Base-by-base conservation (phyloP, 2,888 invertebrate species). In the Thalpophila matura region DNA sequence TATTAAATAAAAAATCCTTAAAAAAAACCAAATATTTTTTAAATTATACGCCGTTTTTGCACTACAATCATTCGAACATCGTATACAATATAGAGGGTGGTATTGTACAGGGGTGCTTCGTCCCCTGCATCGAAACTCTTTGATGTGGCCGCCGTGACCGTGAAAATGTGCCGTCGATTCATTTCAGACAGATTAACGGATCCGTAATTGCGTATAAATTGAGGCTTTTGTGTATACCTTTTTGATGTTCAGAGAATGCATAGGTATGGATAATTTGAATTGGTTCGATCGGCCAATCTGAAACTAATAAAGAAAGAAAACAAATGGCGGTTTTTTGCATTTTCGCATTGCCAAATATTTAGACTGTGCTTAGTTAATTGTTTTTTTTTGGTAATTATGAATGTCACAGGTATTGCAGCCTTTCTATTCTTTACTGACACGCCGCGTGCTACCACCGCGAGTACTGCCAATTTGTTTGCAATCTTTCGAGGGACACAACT, bases 81-180 rank as follows among this genome's bases (percentile, higher is more conserved):
- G 27, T 63, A 67, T 63, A 60, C 45, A 20, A 26, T 53, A 65
- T 51, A 57, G 59, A 72, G 80, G 88, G 88, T 84, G 85, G 80
- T 79, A 77, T 84, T 83, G 85, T 85, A 71, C 79, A 73, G 85
- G 90, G 91, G 86, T 49, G 75, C 68, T 60, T 61, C 81, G 74
- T 75, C 81, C 77, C 80, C 74, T 65, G 69, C 69, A 70, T 67
- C 74, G 29, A 73, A 93, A 93, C 93, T 93, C 93, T 94, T 94
- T 94, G 94, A 94, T 92, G 94, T 91, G 91, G 91, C 86, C 86
- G 84, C 89, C 88, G 89, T 90, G 93, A 91, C 93, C 94, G 90
- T 92, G 92, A 93, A 92, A 91, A 88, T 89, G 88, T 86, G 86
- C 88, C 86, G 88, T 85, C 89, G 90, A 91, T 92, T 90, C 90